A percentile compares a stretch with the other conserved stretches of the same genome.
Conservation (phyloP, 2,888 invertebrate genomes). For the Steromphala cineraria region DNA sequence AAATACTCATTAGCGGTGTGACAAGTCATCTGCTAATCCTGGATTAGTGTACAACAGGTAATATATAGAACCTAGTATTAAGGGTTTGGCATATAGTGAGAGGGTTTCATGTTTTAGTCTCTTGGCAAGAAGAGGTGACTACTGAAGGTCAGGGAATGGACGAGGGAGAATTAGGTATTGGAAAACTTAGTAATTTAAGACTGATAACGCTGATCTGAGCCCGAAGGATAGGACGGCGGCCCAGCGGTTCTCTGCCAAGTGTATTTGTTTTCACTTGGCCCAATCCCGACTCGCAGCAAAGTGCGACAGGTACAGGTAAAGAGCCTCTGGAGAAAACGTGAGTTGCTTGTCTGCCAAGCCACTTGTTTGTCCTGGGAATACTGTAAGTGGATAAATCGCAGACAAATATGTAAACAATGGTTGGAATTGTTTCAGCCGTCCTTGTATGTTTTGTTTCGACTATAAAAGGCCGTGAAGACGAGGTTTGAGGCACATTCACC, state of each 20-base stretch:
- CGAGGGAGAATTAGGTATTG: too few species aligned
- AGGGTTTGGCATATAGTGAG: too few species aligned
- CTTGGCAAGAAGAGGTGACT: too few species aligned
- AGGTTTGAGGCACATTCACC: background rate
- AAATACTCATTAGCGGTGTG: too few species aligned
- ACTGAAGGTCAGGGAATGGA: too few species aligned
- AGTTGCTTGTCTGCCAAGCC: slow-evolving; percentile 20
- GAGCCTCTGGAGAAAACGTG: slow-evolving; percentile 17
- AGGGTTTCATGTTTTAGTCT: too few species aligned
- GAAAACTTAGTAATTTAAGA: too few species aligned
- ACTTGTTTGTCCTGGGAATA: slow-evolving; percentile 19
- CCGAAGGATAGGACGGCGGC: background rate
- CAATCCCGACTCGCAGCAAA: slow-evolving; percentile 1
- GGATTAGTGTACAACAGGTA: too few species aligned
- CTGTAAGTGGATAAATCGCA: slow-evolving; percentile 23
- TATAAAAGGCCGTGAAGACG: background rate
- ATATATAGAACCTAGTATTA: too few species aligned
- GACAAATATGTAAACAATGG: slow-evolving; percentile 23
- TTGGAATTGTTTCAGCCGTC: slow-evolving; percentile 16
- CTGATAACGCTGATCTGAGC: too few species aligned
- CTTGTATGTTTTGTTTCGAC: slow-evolving; percentile 8
- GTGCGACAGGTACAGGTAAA: slow-evolving; percentile 14
- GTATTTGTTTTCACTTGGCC: slow-evolving; percentile 9
- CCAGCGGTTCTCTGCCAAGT: background rate
- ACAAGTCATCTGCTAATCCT: too few species aligned